phyloP scores from a whole-genome alignment of 2,797 vertebrate genomes.

The Lagorchestes hirsutus region DNA sequence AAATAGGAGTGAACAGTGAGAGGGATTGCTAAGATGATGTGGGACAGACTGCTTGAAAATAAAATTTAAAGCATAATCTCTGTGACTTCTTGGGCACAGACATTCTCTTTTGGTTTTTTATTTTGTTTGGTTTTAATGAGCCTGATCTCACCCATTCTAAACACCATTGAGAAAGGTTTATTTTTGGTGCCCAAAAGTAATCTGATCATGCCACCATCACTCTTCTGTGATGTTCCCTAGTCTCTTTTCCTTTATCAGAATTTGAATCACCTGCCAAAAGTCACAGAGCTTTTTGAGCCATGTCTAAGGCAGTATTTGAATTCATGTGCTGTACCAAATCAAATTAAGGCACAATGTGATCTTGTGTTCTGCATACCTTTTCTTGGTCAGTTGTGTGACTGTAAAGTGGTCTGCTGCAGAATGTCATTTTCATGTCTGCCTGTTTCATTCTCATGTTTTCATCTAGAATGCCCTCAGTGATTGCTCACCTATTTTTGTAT shows the following conservation, averaged over 20 bases:
- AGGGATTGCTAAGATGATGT: neutral
- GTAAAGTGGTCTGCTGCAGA: too few species aligned
- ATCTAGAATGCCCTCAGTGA: too few species aligned
- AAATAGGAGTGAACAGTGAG: neutral
- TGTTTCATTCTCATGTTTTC: too few species aligned
- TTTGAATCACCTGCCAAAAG: neutral
- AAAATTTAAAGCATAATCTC: neutral
- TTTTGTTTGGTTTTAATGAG: neutral
- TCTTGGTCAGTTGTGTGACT: too few species aligned
- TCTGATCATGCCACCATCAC: neutral
- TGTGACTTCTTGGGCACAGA: neutral
- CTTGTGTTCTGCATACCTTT: too few species aligned
- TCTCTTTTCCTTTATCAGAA: constrained; percentile 12
- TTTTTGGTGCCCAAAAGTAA: constrained; percentile 22
- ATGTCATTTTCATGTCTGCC: too few species aligned
- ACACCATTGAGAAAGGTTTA: neutral
- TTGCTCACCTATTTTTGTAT: too few species aligned
- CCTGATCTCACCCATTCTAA: neutral
- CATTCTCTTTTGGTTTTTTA: constrained; percentile 19
- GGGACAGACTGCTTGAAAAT: constrained; percentile 21
- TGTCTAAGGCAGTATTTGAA: neutral
- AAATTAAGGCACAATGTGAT: too few species aligned
- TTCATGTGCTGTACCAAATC: too few species aligned
- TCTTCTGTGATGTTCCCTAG: neutral
- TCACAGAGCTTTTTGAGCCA: neutral